phyloP scores from a whole-genome alignment of 2,888 invertebrate species.

The Heliconius sara region DNA sequence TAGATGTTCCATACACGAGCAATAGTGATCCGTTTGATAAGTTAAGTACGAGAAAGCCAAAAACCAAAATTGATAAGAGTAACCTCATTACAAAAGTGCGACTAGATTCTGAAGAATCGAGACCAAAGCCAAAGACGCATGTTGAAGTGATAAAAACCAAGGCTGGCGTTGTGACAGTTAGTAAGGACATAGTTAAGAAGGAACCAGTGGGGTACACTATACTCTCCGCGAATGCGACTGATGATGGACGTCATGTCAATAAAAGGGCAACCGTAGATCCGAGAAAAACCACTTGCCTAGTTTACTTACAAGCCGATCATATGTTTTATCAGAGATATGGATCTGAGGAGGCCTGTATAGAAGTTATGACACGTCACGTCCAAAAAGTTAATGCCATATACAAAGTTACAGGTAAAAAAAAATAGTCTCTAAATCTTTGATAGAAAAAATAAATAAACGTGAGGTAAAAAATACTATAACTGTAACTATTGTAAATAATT shows the following conservation, averaged over 20 bases:
- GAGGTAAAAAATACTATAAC: background rate
- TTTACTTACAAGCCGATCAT: constrained; percentile 98
- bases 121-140: constrained; percentile 87
- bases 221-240: constrained; percentile 76
- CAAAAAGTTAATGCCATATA: constrained; percentile 96
- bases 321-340: constrained; percentile 97
- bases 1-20: constrained; percentile 87
- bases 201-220: constrained; percentile 80
- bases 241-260: constrained; percentile 85
- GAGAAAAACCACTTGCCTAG: constrained; percentile 95
- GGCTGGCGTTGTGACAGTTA: constrained; percentile 86
- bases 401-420: constrained; percentile 88
- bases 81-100: constrained; percentile 82
- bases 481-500: constrained; percentile 9
- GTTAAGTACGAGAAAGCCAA: constrained; percentile 75
- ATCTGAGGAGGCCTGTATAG: constrained; percentile 96
- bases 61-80: constrained; percentile 81
- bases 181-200: constrained; percentile 86
- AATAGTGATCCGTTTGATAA: constrained; percentile 83
- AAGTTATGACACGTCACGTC: constrained; percentile 97
- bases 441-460: background rate
- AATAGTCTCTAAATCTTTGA: background rate
- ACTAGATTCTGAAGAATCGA: constrained; percentile 79
- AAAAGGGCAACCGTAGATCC: constrained; percentile 90
- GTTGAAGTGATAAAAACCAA: constrained; percentile 87